These are phyloP conservation scores for Stenotaenia linearis DNA, from an alignment of 2,888 invertebrate species.

Conservation along the genomic window DNA sequence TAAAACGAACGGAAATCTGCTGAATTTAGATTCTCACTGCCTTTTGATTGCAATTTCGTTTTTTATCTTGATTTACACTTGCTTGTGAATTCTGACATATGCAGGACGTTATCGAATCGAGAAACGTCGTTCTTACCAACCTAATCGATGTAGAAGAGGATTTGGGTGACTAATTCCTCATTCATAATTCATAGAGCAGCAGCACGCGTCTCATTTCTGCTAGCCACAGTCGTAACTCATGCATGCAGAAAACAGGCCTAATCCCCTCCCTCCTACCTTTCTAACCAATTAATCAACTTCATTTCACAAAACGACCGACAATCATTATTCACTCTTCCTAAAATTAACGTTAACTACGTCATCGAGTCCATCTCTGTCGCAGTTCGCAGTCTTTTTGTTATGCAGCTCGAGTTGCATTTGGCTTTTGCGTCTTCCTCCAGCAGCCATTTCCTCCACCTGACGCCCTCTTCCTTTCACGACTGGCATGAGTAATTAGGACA, in stretches of 20 bases:
- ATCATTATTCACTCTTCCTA: not conserved
- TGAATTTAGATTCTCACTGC: not conserved
- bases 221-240: not conserved
- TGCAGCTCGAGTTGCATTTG: not conserved
- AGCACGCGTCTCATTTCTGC: not conserved
- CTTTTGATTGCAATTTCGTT: not conserved
- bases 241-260: not conserved
- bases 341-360: not conserved
- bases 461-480: constrained; percentile 16
- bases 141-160: not conserved
- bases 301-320: not conserved
- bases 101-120: not conserved
- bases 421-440: not conserved
- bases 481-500: constrained; percentile 17
- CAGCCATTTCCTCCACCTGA: not conserved
- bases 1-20: no score
- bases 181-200: not conserved
- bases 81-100: not conserved
- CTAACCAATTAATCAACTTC: not conserved
- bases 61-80: not conserved
- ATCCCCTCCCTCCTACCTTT: not conserved
- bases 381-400: not conserved
- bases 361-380: not conserved
- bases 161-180: not conserved
- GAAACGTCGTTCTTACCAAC: not conserved